phyloP scores from a whole-genome alignment of 2,113 vertebrate genomes.

The Craseonycteris thonglongyai region DNA sequence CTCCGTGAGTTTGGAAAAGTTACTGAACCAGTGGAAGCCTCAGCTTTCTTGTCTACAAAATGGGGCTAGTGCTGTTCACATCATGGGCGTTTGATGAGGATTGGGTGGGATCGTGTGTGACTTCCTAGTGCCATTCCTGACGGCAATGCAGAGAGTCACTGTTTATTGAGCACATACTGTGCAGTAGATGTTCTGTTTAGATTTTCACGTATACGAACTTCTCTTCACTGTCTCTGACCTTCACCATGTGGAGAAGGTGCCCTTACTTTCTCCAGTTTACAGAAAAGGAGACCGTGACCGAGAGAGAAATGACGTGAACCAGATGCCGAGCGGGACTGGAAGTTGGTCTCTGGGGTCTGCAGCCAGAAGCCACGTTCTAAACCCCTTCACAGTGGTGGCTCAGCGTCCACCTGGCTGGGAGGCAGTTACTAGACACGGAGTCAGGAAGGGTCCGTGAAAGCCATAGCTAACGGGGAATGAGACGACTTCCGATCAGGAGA shows the following conservation, averaged over 20 bases:
- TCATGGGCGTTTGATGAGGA: not conserved
- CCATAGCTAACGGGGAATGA: not conserved
- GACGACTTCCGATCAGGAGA: not conserved
- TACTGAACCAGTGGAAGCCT: not conserved
- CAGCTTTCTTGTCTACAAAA: not conserved
- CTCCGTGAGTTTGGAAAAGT: not conserved
- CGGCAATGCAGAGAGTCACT: not conserved
- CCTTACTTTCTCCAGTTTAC: not conserved
- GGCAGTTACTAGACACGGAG: not conserved
- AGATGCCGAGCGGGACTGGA: not conserved
- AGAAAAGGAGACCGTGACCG: not conserved
- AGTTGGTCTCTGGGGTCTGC: not conserved
- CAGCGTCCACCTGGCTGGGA: not conserved
- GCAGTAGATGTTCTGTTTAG: not conserved
- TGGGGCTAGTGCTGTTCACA: not conserved
- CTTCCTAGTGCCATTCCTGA: not conserved
- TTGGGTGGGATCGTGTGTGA: not conserved
- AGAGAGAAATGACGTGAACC: not conserved
- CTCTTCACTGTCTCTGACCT: not conserved
- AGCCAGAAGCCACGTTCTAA: not conserved
- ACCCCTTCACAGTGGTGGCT: not conserved
- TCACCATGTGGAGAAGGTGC: not conserved
- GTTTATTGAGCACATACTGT: not conserved
- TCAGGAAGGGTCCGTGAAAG: not conserved
- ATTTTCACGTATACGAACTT: not conserved